phyloP scores from a whole-genome alignment of 2,113 vertebrate species.

The Platanista minor region DNA sequence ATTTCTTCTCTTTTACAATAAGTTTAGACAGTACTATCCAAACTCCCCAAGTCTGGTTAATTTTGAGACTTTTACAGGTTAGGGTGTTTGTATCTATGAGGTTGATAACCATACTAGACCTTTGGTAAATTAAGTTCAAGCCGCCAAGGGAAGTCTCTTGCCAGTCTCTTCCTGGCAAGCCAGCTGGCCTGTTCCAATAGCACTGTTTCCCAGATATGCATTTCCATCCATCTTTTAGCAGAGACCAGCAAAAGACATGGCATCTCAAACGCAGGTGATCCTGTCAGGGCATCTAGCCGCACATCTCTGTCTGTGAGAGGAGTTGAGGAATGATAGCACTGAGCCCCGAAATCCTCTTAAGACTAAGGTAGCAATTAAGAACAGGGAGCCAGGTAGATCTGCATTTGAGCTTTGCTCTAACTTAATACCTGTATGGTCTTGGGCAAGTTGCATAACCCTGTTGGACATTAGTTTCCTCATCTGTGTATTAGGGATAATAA shows the following conservation, averaged over 20 bases:
- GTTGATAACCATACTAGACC: not conserved
- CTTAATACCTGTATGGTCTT: not conserved
- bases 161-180: not conserved
- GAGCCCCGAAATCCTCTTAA: not conserved
- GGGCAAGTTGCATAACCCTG: not conserved
- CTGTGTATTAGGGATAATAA: not conserved
- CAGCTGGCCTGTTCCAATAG: not conserved
- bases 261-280: not conserved
- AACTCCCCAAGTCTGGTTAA: not conserved
- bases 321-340: not conserved
- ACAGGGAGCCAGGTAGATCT: not conserved
- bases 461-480: not conserved
- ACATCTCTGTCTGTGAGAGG: not conserved
- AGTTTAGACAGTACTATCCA: not conserved
- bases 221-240: not conserved
- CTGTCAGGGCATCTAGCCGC: not conserved
- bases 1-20: not conserved
- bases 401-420: not conserved
- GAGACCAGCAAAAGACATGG: not conserved
- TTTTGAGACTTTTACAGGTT: not conserved
- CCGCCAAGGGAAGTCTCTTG: not conserved
- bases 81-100: not conserved
- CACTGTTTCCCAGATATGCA: not conserved
- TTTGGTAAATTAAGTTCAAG: conserved; percentile 36
- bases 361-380: not conserved